Conservation (phyloP, 1,140 invertebrate species). For the Coboldia fuscipes region DNA sequence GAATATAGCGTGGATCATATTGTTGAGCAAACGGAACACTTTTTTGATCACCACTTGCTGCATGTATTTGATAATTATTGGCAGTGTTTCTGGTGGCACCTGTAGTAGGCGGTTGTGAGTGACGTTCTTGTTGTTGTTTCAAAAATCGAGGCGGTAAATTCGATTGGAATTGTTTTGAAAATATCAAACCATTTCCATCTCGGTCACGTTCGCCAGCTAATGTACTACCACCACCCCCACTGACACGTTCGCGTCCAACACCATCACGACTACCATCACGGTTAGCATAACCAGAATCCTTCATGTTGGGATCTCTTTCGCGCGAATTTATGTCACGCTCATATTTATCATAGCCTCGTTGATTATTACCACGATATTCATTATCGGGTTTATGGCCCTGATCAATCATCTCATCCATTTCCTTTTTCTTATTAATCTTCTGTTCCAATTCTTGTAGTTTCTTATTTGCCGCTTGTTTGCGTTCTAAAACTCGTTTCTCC, state of each 20-base stretch:
- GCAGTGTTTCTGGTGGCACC: conserved; percentile 1
- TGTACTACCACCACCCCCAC: neutral
- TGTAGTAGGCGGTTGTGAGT: neutral
- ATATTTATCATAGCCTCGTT: conserved; percentile 4
- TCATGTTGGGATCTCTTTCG: neutral
- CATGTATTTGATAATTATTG: neutral
- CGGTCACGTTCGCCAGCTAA: conserved; percentile 6
- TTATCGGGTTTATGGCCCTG: neutral
- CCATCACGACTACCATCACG: conserved; percentile 3
- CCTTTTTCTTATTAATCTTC: conserved; percentile 29
- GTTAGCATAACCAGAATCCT: neutral
- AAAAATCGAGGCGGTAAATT: conserved; percentile 72
- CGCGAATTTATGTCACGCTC: conserved; percentile 1
- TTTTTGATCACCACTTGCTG: conserved; percentile 4
- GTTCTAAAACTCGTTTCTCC: conserved; percentile 41
- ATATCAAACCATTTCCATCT: conserved; percentile 20
- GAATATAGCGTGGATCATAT: conserved; percentile 23
- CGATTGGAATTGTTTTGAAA: conserved; percentile 49
- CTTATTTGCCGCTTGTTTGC: conserved; percentile 32
- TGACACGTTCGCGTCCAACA: conserved; percentile 2
- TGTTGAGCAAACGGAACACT: conserved; percentile 23
- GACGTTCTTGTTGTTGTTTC: conserved; percentile 33
- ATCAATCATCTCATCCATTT: conserved; percentile 1
- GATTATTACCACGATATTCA: neutral
- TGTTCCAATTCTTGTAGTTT: conserved; percentile 41